Evolutionary conservation across 2,888 invertebrate species (phyloP).

Genomic region (Acrocyrtus sp.): DNA sequence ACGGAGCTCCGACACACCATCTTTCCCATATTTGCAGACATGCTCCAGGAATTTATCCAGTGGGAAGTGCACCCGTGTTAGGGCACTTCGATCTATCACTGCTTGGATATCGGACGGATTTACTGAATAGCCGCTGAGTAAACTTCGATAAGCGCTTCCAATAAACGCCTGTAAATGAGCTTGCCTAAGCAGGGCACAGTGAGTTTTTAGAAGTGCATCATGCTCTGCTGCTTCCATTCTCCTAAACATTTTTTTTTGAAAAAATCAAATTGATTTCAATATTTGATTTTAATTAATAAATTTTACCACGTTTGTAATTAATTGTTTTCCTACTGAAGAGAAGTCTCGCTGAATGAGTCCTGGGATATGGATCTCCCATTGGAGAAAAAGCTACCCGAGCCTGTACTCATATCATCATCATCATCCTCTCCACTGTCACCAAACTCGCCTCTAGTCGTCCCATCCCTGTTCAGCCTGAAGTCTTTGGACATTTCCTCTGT

Average conservation of each 20-base stretch:
- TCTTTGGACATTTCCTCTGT: slow-evolving; percentile 53
- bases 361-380: slow-evolving; percentile 36
- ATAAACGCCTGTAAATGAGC: slow-evolving; percentile 31
- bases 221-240: slow-evolving; percentile 32
- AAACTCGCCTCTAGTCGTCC: slow-evolving; percentile 3
- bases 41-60: slow-evolving; percentile 73
- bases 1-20: slow-evolving; percentile 59
- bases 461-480: slow-evolving; percentile 13
- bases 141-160: slow-evolving; percentile 49
- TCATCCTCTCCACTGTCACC: slow-evolving; percentile 22
- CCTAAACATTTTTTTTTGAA: slow-evolving; percentile 2
- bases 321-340: slow-evolving; percentile 44
- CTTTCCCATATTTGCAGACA: slow-evolving; percentile 46
- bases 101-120: slow-evolving; percentile 75
- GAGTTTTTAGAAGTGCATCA: slow-evolving; percentile 17
- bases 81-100: slow-evolving; percentile 78
- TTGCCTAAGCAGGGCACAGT: slow-evolving; percentile 19
- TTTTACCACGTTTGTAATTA: no score
- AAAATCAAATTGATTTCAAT: not conserved
- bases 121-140: slow-evolving; percentile 72
- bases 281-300: not conserved
- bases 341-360: slow-evolving; percentile 40
- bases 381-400: slow-evolving; percentile 17
- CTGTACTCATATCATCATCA: slow-evolving; percentile 32
- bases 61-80: slow-evolving; percentile 75